Base-by-base conservation (phyloP, 2,797 vertebrate genomes). In the Nothura maculosa region DNA sequence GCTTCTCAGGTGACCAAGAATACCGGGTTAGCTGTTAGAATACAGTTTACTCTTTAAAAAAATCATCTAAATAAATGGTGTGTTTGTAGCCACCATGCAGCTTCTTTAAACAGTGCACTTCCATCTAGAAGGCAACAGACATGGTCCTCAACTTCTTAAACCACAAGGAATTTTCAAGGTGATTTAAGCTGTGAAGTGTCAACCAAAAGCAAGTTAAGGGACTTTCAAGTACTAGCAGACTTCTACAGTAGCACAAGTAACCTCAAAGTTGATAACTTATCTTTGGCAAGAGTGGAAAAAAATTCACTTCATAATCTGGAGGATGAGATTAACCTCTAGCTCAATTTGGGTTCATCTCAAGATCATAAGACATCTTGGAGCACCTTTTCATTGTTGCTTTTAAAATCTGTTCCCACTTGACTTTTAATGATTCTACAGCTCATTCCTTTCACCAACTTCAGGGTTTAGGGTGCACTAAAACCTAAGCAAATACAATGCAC, bases 341-440 rank as follows among this genome's bases (percentile, higher is more conserved):
- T 83, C 38, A 54, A 58, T 63, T 43, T 67, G 61, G 63, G 74
- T 70, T 84, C 20, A 88, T 24, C 63, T 78, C 40, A 9, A 93
- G 40, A 54, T n/a, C 54, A 36, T 28, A 80, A 42, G 36, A 58
- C 11, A 60, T 10, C 55, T 69, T 36, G 30, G 10, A 73, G 18
- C 1, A 2, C 10, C 12, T 50, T 75, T 22, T 6, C 0, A 3
- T 60, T 55, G n/a, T 1, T 45, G 32, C 28, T 67, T 72, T 85
- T 55, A 12, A 87, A 75, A n/a, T 6, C 12, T 8, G 36, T n/a
- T 81, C 66, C 69, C 52, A 45, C 58, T 77, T 34, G 40, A 73
- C 38, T 48, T 72, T 20, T 42, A 81, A 87, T 22, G 14, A 45
- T 63, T 80, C 64, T 69, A 70, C 9, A 19, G 24, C 63, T 57